Evolutionary conservation across 1,140 invertebrate genomes (phyloP), one percentile per base, ranked within the genome.

Genomic region (Orchesella cincta): DNA sequence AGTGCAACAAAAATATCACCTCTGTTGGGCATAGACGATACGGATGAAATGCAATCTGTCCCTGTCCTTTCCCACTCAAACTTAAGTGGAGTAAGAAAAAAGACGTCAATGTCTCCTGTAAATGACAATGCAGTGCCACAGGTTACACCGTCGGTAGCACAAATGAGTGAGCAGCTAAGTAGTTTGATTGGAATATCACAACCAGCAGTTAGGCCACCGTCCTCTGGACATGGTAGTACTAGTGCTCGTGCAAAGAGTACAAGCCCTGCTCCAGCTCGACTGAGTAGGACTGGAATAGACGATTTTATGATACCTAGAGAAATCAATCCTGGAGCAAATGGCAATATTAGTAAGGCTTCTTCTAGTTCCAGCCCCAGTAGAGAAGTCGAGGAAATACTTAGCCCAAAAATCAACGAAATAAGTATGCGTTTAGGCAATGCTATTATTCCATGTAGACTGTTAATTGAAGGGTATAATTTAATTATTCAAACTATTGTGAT

Each of bases 331-430:
- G 74, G 34, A 67, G 54, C 72, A 5, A 78, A 78, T 46, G 77
- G 79, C 1, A 76, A 78, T 75, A 39, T 62, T 8, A 80, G 78
- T 35, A 80, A 82, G 36, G 78, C 81, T 1, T 81, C 80, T 2
- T 78, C 80, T 33, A 79, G 78, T 5, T 82, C 81, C 1, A 93
- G 92, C 84, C 93, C 94, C 8, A 94, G 93, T 80, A 88, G 93
- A 76, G 94, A 96, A 86, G 94, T 96, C 0, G 88, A 92, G 83
- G 91, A 93, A 85, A 93, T 93, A 70, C 84, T 93, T 75, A 90
- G 90, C 18, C 86, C 90, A 29, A 82, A 82, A 76, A 80, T 71
- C 33, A 79, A 75, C 3, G 74, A 73, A 76, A 73, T 75, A 12
- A 67, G 36, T 74, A 26, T 64, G 34, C 33, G 29, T 33, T 28